Evolutionary conservation across 2,797 vertebrate species (phyloP).

Genomic region (Chiropotes sagulatus): DNA sequence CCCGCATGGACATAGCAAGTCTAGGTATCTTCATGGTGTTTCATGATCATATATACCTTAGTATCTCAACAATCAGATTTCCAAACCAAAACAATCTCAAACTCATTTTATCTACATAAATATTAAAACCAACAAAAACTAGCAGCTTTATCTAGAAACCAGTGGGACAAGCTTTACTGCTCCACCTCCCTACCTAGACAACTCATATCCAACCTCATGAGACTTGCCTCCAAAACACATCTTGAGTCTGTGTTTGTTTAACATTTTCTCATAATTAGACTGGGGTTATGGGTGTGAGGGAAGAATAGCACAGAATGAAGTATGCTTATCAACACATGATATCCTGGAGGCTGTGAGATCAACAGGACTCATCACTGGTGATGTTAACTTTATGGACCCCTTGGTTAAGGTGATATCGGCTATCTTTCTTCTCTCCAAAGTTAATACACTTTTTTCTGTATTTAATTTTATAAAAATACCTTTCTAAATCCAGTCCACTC

Average conservation of each 20-base stretch:
- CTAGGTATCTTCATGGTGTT: too few species aligned
- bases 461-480: background rate
- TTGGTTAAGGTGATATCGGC: background rate
- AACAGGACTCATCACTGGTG: background rate
- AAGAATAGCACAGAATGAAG: background rate
- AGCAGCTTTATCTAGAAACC: background rate
- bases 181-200: too few species aligned
- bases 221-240: background rate
- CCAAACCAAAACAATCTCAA: background rate
- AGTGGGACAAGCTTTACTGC: background rate
- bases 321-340: background rate
- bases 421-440: background rate
- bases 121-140: background rate
- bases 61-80: background rate
- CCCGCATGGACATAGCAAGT: background rate
- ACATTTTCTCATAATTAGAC: background rate
- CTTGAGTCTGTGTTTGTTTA: background rate
- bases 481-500: background rate
- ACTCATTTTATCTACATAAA: background rate
- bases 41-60: background rate
- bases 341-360: background rate
- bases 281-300: background rate
- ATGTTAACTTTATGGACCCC: background rate
- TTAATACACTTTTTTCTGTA: background rate
- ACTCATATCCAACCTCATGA: background rate